A percentile compares a stretch with the other conserved stretches of the same genome.
Conservation (phyloP, 1,140 invertebrate genomes). For the Cherax quadricarinatus region DNA sequence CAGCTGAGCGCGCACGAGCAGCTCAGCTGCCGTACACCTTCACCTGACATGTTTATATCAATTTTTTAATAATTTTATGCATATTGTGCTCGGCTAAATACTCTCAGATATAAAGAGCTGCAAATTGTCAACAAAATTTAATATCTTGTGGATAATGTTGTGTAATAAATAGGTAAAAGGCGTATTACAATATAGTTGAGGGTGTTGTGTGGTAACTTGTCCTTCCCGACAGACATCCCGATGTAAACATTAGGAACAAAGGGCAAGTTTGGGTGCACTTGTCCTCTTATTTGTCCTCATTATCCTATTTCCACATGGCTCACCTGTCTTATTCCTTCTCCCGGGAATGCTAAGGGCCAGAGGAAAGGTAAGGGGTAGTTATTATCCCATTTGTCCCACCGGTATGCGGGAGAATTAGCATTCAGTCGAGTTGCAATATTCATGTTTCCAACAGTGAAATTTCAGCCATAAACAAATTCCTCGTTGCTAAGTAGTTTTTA, state of each 20-base stretch:
- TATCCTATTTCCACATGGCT: conserved; percentile 9
- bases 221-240: conserved; percentile 32
- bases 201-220: neutral
- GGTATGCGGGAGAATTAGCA: neutral
- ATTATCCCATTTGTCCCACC: neutral
- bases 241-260: conserved; percentile 61
- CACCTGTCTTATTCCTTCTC: conserved; percentile 14
- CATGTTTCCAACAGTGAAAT: conserved; percentile 25
- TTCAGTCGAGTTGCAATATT: conserved; percentile 29
- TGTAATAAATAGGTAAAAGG: neutral
- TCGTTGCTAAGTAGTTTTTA: neutral
- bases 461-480: conserved; percentile 24
- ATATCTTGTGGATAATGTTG: neutral
- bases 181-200: neutral
- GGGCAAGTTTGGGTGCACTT: conserved; percentile 20
- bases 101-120: neutral
- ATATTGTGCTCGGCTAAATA: neutral
- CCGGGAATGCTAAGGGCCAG: conserved; percentile 55
- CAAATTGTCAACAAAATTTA: neutral
- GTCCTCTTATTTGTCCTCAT: conserved; percentile 53
- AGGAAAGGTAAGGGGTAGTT: conserved; percentile 42
- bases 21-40: neutral
- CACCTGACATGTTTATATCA: neutral
- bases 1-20: conserved; percentile 42
- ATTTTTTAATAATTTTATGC: neutral